Conservation (phyloP, 2,797 vertebrate species). For the Moxostoma hubbsi region DNA sequence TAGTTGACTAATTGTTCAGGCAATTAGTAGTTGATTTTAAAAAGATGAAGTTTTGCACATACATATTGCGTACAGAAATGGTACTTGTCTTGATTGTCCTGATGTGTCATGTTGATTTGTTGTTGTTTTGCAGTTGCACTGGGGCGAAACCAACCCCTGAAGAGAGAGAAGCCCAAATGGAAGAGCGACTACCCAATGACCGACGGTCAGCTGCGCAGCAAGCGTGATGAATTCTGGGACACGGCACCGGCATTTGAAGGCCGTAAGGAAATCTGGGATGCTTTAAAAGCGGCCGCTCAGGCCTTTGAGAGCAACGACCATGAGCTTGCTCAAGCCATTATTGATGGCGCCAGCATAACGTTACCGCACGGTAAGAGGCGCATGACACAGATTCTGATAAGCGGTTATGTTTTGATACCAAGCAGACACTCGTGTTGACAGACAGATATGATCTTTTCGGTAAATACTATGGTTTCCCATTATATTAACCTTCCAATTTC, state of each 20-base stretch:
- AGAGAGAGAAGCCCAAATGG: constrained; percentile 98
- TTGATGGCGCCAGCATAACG: constrained; percentile 95
- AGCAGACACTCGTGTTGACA: neutral
- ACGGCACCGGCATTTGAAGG: constrained; percentile 97
- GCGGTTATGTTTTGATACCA: neutral
- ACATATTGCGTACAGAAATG: neutral
- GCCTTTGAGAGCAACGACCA: constrained; percentile 97
- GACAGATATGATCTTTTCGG: neutral
- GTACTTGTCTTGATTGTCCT: neutral
- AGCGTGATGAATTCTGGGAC: constrained; percentile 98
- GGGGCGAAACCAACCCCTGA: constrained; percentile 96
- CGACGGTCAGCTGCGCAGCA: constrained; percentile 95
- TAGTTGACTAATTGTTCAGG: too few relatives aligned
- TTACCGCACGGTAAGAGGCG: constrained; percentile 88
- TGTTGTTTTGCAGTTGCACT: constrained; percentile 84
- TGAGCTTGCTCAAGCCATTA: constrained; percentile 95
- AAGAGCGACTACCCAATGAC: constrained; percentile 99
- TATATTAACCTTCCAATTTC: neutral
- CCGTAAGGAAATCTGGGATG: constrained; percentile 98
- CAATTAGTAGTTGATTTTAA: too few relatives aligned
- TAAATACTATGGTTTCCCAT: neutral
- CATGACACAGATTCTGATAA: neutral
- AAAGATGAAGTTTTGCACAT: neutral
- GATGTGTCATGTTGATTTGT: constrained; percentile 12
- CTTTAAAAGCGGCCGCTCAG: constrained; percentile 91